A percentile compares a stretch with the other conserved stretches of the same genome.
These are phyloP conservation scores for Andrena hattorfiana DNA, from an alignment of 2,888 invertebrate species.

Conservation along the genomic window DNA sequence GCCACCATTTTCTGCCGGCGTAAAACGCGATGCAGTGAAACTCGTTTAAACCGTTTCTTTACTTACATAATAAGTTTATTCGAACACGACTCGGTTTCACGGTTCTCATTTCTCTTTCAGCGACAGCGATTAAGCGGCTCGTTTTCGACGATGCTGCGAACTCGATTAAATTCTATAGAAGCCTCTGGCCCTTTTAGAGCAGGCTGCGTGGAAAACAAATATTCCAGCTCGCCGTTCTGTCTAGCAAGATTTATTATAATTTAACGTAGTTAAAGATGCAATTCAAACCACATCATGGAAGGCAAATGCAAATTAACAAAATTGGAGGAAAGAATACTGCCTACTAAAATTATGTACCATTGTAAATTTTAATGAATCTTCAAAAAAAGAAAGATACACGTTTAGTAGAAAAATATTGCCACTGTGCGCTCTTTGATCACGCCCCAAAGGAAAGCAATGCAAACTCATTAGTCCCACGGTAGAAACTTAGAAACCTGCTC, in stretches of 20 bases:
- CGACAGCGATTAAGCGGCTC: neutral
- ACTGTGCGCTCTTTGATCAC: neutral
- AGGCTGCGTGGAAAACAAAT: neutral
- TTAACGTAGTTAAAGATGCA: neutral
- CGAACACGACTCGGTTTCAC: slow-evolving; percentile 29
- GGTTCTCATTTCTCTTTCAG: slow-evolving; percentile 25
- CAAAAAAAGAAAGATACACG: no score
- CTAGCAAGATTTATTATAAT: neutral
- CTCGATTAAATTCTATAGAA: neutral
- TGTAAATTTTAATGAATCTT: no score
- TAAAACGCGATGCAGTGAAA: slow-evolving; percentile 46
- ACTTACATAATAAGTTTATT: slow-evolving; percentile 51
- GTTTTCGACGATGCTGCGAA: neutral
- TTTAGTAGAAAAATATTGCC: no score
- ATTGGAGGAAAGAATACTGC: no score
- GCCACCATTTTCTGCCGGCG: slow-evolving; percentile 52
- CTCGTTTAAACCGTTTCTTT: slow-evolving; percentile 44
- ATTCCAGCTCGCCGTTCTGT: neutral
- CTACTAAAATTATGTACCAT: no score
- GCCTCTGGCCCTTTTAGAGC: neutral
- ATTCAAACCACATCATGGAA: neutral
- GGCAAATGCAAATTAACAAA: no score
- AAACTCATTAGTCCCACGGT: neutral
- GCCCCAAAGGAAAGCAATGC: neutral
- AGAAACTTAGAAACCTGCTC: neutral